Evolutionary conservation across 2,888 invertebrate species (phyloP), one percentile per base, ranked within the genome.

Genomic region (Halictus quadricinctus): DNA sequence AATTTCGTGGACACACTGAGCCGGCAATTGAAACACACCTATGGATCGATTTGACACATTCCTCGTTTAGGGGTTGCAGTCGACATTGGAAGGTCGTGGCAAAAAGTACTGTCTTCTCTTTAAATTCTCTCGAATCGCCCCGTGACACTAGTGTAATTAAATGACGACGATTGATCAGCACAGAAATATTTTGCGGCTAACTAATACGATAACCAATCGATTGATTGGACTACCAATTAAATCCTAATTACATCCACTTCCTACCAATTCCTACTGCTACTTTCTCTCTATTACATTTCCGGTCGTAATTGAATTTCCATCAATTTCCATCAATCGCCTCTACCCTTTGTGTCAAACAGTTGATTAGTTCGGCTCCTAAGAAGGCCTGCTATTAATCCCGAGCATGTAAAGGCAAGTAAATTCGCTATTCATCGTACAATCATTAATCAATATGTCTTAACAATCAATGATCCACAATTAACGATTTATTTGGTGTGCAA

Each of bases 1-100:
- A 79, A 84, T 79, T 79, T 73, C 72, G 69, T 81, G 12, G 58
- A n/a, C 48, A 46, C 7, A 36, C 18, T 21, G 25, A 18, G 66
- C 50, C 66, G 21, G 50, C 29, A 58, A 73, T 60, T 66, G 46
- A 64, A 84, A 84, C 83, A 76, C 84, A 69, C 83, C 84, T 83
- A 69, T 50, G 73, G 76, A 83, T 84, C 83, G 83, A 84, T 84
- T n/a, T 54, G 46, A 72, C 73, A 70, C 21, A 70, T 41, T 29
- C 46, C 46, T 8, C 58, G 29, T 8, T n/a, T 10, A 69, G 69
- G 41, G 10, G 43, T n/a, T 25, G 69, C 15, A 12, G 21, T 36
- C 6, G 72, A 50, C 50, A 58, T 54, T 41, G n/a, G 10, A 54
- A 66, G 66, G 18, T 36, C 36, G 8, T 66, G 18, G 36, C 4